Conservation (phyloP, 1,140 invertebrate species). For the Philaenus spumarius region DNA sequence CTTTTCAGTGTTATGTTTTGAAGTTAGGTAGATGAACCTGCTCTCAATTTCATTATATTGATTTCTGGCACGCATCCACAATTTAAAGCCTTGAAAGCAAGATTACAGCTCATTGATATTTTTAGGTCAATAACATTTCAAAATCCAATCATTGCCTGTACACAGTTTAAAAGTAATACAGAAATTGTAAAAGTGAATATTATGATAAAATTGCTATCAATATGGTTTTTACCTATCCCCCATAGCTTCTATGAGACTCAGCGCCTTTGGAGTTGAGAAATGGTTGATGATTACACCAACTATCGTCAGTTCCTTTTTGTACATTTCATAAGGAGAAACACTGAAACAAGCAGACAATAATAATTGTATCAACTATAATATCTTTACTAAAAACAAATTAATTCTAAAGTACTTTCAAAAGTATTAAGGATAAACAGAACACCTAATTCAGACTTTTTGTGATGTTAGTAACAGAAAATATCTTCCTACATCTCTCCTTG, state of each 20-base stretch:
- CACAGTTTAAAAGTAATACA: not conserved
- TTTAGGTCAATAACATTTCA: not conserved
- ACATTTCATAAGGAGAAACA: conserved; percentile 50
- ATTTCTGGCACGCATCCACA: too few relatives aligned
- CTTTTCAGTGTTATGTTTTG: too few relatives aligned
- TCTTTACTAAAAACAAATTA: too few relatives aligned
- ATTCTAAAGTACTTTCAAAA: too few relatives aligned
- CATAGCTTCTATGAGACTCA: conserved; percentile 53
- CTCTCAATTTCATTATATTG: too few relatives aligned
- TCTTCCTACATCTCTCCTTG: too few relatives aligned
- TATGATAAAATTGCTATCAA: not conserved
- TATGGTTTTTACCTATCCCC: conserved; percentile 42
- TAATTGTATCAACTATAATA: not conserved
- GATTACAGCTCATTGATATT: not conserved
- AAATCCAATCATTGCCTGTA: not conserved
- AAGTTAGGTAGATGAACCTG: too few relatives aligned
- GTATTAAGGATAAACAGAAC: too few relatives aligned
- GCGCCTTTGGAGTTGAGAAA: conserved; percentile 53
- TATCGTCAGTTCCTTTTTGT: conserved; percentile 54
- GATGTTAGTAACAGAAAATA: too few relatives aligned
- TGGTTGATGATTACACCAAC: conserved; percentile 60
- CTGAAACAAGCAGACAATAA: conserved; percentile 42
- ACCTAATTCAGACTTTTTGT: too few relatives aligned
- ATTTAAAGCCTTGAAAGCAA: not conserved
- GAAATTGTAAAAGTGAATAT: not conserved